Evolutionary conservation across 2,797 vertebrate genomes (phyloP).

Genomic region (Zalophus californianus): DNA sequence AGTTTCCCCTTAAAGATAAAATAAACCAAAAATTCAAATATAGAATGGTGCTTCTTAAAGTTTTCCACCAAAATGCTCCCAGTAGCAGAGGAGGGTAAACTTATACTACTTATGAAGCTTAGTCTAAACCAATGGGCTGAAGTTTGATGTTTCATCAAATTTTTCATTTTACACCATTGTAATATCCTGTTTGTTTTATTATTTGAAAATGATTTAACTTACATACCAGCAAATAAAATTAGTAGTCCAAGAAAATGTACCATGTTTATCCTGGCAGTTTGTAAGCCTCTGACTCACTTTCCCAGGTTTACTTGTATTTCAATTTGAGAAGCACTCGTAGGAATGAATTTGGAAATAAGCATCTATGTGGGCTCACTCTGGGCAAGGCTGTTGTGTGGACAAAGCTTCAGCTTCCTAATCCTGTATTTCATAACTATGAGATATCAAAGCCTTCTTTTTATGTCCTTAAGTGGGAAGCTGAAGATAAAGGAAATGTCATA

Average conservation of each 20-base stretch:
- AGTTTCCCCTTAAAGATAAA: background rate
- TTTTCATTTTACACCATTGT: constrained; percentile 41
- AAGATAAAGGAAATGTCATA: constrained; percentile 6
- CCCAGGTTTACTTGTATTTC: constrained; percentile 2
- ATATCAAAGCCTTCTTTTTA: background rate
- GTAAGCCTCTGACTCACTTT: constrained; percentile 10
- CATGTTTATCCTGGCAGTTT: background rate
- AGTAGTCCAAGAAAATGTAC: background rate
- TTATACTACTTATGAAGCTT: background rate
- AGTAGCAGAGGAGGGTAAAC: background rate
- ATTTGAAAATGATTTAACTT: constrained; percentile 32
- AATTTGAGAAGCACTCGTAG: background rate
- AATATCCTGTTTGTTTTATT: background rate
- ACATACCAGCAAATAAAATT: constrained; percentile 32
- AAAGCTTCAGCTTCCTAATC: background rate
- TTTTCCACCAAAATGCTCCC: constrained; percentile 15
- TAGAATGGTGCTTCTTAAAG: constrained; percentile 1
- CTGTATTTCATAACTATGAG: background rate
- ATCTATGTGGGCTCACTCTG: background rate
- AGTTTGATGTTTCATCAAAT: constrained; percentile 16
- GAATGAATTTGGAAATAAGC: constrained; percentile 23
- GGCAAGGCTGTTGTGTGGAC: background rate
- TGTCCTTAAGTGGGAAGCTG: background rate
- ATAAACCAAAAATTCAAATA: constrained; percentile 47
- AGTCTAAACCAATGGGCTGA: background rate